phyloP scores from a whole-genome alignment of 2,888 invertebrate species.

The Chaitophorus viminalis region DNA sequence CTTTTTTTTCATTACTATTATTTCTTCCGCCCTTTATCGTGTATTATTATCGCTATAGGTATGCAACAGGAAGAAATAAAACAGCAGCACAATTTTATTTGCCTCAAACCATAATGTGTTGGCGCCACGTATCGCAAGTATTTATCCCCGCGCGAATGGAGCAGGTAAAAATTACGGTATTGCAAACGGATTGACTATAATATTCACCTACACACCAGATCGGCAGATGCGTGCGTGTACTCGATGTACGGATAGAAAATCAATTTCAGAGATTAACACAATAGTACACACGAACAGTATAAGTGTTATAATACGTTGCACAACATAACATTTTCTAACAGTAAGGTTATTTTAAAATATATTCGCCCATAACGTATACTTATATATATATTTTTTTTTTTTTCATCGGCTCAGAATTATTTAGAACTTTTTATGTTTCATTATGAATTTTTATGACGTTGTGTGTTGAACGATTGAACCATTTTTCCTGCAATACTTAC shows the following conservation, averaged over 20 bases:
- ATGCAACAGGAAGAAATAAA: neutral
- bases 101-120: neutral
- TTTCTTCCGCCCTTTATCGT: conserved; percentile 26
- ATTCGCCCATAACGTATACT: too few species aligned
- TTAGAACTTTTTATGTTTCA: too few species aligned
- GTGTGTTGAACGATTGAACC: too few species aligned
- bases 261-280: neutral
- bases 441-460: too few species aligned
- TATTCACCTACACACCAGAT: neutral
- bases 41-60: neutral
- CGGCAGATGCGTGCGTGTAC: neutral
- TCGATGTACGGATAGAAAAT: neutral
- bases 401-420: too few species aligned
- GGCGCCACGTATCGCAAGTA: neutral
- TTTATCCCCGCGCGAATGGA: neutral
- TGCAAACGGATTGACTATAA: neutral
- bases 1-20: neutral
- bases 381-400: too few species aligned
- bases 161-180: neutral
- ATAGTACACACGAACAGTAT: too few species aligned
- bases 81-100: neutral
- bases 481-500: too few species aligned
- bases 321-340: too few species aligned
- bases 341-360: too few species aligned
- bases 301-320: too few species aligned